Percentiles rank a stretch among this genome's conserved stretches.
Evolutionary conservation across 2,888 invertebrate genomes (phyloP).

Genomic region (Drosophila neutralis): DNA sequence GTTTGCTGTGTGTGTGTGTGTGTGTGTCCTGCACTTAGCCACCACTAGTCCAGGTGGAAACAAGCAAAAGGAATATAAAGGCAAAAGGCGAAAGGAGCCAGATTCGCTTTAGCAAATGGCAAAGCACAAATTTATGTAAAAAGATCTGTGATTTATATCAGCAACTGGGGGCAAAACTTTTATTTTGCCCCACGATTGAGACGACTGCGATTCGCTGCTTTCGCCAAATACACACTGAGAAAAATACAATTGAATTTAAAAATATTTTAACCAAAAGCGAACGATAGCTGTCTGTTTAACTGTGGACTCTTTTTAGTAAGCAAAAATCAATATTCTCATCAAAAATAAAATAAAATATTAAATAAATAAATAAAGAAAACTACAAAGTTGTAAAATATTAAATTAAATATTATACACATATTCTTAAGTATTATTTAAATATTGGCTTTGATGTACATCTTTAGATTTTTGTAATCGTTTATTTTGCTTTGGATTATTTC

Average conservation of each 20-base stretch:
- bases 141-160: constrained; percentile 84
- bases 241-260: not conserved
- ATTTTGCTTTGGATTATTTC: constrained; percentile 9
- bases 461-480: not conserved
- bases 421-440: not conserved
- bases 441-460: rapidly evolving
- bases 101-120: constrained; percentile 73
- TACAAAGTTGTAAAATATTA: rapidly evolving
- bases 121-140: constrained; percentile 84
- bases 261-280: not conserved
- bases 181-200: constrained; percentile 69
- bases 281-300: rapidly evolving
- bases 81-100: constrained; percentile 31
- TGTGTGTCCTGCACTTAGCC: constrained; percentile 67
- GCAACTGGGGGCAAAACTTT: constrained; percentile 74
- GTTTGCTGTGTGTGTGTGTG: constrained; percentile 20
- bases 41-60: constrained; percentile 56
- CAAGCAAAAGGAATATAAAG: constrained; percentile 20
- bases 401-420: not conserved
- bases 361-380: not conserved
- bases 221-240: constrained; percentile 16
- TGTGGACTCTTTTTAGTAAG: not conserved
- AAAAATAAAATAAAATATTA: not conserved
- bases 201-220: constrained; percentile 34
- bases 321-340: rapidly evolving